Base-by-base conservation (phyloP, 2,113 vertebrate genomes). In the Hassar affinis region DNA sequence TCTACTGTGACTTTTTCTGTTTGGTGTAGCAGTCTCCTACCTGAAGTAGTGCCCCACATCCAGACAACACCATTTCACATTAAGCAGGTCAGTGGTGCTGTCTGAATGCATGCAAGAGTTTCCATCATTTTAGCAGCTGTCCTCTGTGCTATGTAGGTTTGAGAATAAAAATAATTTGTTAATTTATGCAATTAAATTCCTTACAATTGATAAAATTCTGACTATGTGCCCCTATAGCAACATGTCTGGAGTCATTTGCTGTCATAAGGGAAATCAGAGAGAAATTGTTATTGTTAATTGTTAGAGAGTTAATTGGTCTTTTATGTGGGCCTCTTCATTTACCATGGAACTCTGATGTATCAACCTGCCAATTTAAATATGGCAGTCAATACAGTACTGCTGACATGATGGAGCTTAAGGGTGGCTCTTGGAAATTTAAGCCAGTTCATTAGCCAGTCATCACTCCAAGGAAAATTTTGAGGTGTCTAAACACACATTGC, bases 271-370 rank as follows among this genome's bases (percentile, higher is more conserved):
- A 68, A 78, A 42, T n/a, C 11, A 5, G 81, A 59, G n/a, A n/a
- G n/a, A n/a, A n/a, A n/a, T n/a, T n/a, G n/a, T n/a, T 66, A 64
- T 66, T 20, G 30, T 33, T 49, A n/a, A n/a, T n/a, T n/a, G n/a
- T n/a, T n/a, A n/a, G n/a, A n/a, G n/a, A n/a, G 66, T 51, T 68
- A 76, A 64, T 54, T 79, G 52, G 14, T 2, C 49, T 42, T 81
- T 85, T 54, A 64, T 81, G 1, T 51, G 47, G 11, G 59, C 6
- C 15, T 33, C 56, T 69, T 81, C 42, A 75, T 17, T 69, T 49
- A 30, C 18, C 4, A 20, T n/a, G 30, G 66, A 49, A 74, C 69
- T 38, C 79, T 35, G n/a, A 84, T 71, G 20, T 71, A 54, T 17
- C 12, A 52, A 17, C 4, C 17, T 52, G 15, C n/a, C n/a, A n/a